Conservation (phyloP, 2,113 vertebrate species). For the Mobula hypostoma region DNA sequence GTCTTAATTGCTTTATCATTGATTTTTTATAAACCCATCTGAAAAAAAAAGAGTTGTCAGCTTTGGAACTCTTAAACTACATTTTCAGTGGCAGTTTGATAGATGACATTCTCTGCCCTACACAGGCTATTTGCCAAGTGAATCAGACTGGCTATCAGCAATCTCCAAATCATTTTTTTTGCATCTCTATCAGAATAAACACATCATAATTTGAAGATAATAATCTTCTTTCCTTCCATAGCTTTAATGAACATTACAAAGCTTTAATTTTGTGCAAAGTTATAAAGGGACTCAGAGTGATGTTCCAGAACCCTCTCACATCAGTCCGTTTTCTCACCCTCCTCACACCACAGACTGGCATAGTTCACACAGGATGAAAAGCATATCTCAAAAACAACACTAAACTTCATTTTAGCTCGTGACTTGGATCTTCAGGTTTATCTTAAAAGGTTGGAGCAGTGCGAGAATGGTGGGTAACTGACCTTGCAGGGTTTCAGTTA, state of each 20-base stretch:
- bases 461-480: conserved; percentile 1
- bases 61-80: neutral
- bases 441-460: neutral
- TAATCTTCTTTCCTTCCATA: neutral
- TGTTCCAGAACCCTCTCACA: neutral
- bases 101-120: neutral
- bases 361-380: conserved; percentile 5
- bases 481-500: neutral
- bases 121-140: neutral
- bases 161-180: neutral
- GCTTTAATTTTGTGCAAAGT: neutral
- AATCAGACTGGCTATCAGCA: neutral
- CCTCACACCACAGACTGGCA: neutral
- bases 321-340: neutral
- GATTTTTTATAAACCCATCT: neutral
- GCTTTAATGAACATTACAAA: neutral
- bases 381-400: neutral
- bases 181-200: conserved; percentile 3
- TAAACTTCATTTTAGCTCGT: neutral
- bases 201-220: neutral
- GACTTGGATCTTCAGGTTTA: neutral
- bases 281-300: neutral
- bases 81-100: neutral
- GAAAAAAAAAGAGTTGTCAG: neutral
- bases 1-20: neutral